Conservation (phyloP, 1,140 invertebrate species). For the Drosophila insularis region DNA sequence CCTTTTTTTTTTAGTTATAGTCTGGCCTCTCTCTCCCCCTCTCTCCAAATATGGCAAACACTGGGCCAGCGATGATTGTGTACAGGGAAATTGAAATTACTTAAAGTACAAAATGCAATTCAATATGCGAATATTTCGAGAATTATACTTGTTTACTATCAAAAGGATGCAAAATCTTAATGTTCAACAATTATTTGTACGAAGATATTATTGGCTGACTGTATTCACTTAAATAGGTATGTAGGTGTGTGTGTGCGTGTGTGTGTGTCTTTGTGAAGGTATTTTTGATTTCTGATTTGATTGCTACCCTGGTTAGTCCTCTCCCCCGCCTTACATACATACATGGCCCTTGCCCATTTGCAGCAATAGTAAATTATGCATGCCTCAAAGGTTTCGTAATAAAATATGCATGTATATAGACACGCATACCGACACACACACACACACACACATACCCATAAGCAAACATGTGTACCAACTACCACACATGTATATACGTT, state of each 20-base stretch:
- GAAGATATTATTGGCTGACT: slow-evolving; percentile 4
- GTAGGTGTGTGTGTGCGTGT: not conserved
- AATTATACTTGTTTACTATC: no score
- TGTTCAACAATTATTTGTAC: not conserved
- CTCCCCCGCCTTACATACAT: slow-evolving; percentile 7
- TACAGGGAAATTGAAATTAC: no score
- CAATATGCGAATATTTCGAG: not conserved
- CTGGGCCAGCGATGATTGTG: not conserved
- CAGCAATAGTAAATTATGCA: slow-evolving; percentile 54
- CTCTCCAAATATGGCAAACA: not conserved
- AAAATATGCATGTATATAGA: slow-evolving; percentile 25
- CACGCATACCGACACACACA: slow-evolving; percentile 10
- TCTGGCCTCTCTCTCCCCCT: not conserved
- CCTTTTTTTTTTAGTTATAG: slow-evolving; percentile 17
- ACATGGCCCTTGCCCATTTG: slow-evolving; percentile 27
- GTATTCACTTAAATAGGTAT: not conserved
- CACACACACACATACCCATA: not conserved
- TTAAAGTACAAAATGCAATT: not conserved
- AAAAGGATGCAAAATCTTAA: not conserved
- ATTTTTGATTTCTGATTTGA: slow-evolving; percentile 43
- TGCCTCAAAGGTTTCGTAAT: slow-evolving; percentile 44
- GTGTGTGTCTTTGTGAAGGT: not conserved
- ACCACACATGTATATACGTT: not conserved
- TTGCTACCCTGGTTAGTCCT: slow-evolving; percentile 26
- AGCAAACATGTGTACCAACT: not conserved